Base-by-base conservation (phyloP, 2,888 invertebrate species). In the Cheilosia urbana region DNA sequence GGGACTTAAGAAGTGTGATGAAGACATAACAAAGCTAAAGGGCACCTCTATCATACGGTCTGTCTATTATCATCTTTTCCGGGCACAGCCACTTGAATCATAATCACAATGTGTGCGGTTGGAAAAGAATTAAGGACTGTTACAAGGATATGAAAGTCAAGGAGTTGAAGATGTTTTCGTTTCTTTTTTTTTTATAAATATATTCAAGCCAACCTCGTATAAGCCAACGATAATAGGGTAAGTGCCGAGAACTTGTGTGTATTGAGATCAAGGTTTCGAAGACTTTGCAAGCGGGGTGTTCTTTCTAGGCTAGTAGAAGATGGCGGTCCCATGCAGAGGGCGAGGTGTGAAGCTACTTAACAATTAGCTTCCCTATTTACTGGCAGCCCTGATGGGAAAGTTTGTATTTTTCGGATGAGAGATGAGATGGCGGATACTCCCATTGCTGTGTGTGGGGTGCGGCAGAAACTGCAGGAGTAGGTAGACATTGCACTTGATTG, bases 121-220 rank as follows among this genome's bases (percentile, higher is more conserved):
- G 55, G 62, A 76, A 65, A 72, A 68, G 65, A 77, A 85, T 85
- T 85, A 81, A 62, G 81, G 66, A 77, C 81, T 85, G 76, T 85
- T 81, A 85, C 76, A 72, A 68, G 72, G 71, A 81, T 81, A 85
- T 85, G 85, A 85, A 81, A 85, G 81, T 81, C 72, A 85, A 81
- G 72, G 55, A 81, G 81, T 72, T 81, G 75, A 65, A 84, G 71
- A 27, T 27, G 27, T 27, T 27, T 27, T 65, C 4, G 3, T 45
- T 17, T 1, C 4, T 47, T 81, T 76, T 81, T 66, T 30, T 51
- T 15, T 24, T 13, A 15, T 24, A 15, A 21, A 13, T 51, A 13
- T 51, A 57, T 68, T 60, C 30, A 47, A 30, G n/a, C 13, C 51
- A 11, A 15, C 42, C n/a, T 6, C 58, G 42, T 47, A 21, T 47